Evolutionary conservation across 92 coral and sea anemone species (phyloP).

Genomic region (Montipora capitata): DNA sequence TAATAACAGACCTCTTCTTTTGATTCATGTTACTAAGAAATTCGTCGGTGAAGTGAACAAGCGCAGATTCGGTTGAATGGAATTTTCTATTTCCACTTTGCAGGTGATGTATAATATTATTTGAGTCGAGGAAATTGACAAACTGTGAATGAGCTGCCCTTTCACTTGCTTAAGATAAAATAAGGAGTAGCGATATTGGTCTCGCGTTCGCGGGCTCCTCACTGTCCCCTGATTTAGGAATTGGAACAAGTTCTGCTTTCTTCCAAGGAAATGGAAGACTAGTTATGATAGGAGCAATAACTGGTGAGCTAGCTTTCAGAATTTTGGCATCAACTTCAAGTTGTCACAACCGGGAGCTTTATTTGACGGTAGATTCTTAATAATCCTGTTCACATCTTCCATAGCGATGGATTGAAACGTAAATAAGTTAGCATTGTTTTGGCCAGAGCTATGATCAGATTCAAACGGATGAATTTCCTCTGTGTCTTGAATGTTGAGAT

Average conservation of each 20-base stretch:
- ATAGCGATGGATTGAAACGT: conserved; percentile 28
- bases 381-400: conserved; percentile 25
- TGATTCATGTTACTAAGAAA: conserved; percentile 68
- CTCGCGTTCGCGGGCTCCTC: conserved; percentile 57
- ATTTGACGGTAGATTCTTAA: conserved; percentile 44
- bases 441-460: conserved; percentile 1
- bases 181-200: conserved; percentile 43
- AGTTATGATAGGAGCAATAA: conserved; percentile 47
- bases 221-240: conserved; percentile 5
- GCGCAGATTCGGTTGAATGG: conserved; percentile 56
- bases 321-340: conserved; percentile 39
- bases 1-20: conserved; percentile 28
- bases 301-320: conserved; percentile 58
- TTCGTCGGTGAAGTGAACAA: conserved; percentile 64
- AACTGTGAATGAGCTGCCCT: conserved; percentile 32
- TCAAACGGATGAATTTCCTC: conserved; percentile 8
- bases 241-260: conserved; percentile 61
- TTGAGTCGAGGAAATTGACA: background rate
- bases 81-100: conserved; percentile 71
- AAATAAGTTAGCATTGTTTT: conserved; percentile 4
- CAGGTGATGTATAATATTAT: conserved; percentile 5
- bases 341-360: conserved; percentile 51
- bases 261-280: conserved; percentile 67
- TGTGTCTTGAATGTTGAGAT: background rate
- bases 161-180: background rate